Evolutionary conservation across 2,113 vertebrate genomes (phyloP), one percentile per base, ranked within the genome.

Genomic region (Ciconia maguari): DNA sequence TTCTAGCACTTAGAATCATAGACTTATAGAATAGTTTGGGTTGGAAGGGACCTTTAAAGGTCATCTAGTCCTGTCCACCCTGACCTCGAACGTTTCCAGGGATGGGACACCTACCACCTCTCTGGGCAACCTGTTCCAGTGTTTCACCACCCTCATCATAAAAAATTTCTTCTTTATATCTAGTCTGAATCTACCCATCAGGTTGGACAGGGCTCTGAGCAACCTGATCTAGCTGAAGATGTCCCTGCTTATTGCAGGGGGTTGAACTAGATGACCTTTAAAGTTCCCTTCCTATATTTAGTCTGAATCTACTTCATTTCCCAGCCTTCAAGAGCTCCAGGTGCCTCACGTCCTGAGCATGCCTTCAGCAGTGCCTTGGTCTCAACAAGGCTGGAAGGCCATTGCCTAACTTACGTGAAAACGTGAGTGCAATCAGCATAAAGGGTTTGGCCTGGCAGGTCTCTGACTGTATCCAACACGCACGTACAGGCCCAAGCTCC

Each of bases 381-480:
- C 46, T 32, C 9, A 1, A 38, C 17, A 51, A 36, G 42, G 42
- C 51, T 89, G 51, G 44, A 42, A 72, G 14, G 15, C 70, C 16
- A 24, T 55, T 86, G 22, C 13, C 34, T 42, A 16, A 13, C 57
- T 71, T 46, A 13, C 32, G 12, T 13, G 61, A 75, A 66, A 95
- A 24, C 32, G 38, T 27, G 77, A 48, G 32, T 41, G 36, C 17
- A 5, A 11, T 57, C 58, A 78, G 38, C n/a, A 21, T 44, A 11
- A 70, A 44, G 16, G 16, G 6, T 78, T 79, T 81, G 75, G 16
- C 48, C 42, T 77, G n/a, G 32, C 42, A 49, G n/a, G 13, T 64
- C 27, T 81, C n/a, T 52, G 65, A 34, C 65, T 2, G 4, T 17
- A 32, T 42, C 26, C 41, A 41, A 6, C 0, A 1, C 2, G 1